phyloP scores from a whole-genome alignment of 2,888 invertebrate genomes.

The Athalia cordata region DNA sequence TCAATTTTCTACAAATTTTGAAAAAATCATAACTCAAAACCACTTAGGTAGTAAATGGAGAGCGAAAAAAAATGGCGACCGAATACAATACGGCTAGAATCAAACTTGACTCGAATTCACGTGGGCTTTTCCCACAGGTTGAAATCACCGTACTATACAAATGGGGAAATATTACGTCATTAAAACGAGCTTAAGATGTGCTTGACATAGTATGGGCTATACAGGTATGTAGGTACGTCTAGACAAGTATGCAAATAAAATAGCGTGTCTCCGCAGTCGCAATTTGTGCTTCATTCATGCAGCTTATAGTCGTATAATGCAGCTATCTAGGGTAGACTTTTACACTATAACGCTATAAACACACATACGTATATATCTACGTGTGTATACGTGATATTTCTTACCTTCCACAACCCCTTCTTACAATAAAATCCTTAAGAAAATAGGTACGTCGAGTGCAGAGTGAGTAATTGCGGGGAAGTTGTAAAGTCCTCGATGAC shows the following conservation, averaged over 20 bases:
- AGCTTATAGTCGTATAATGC: constrained; percentile 1
- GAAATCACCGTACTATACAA: background rate
- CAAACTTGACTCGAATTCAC: background rate
- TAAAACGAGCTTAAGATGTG: constrained; percentile 20
- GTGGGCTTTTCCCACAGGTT: background rate
- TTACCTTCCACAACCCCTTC: too few relatives aligned
- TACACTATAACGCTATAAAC: background rate
- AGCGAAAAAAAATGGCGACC: too few relatives aligned
- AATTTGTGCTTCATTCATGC: constrained; percentile 40
- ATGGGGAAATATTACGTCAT: constrained; percentile 10
- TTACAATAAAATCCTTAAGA: too few relatives aligned
- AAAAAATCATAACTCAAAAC: too few relatives aligned
- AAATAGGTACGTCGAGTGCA: too few relatives aligned
- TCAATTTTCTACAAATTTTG: too few relatives aligned
- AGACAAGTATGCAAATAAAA: constrained; percentile 34
- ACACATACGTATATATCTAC: too few relatives aligned
- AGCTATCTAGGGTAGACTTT: background rate
- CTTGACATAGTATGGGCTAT: background rate
- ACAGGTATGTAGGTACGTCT: background rate
- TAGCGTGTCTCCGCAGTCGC: constrained; percentile 23
- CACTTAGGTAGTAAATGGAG: too few relatives aligned
- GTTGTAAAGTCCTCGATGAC: too few relatives aligned
- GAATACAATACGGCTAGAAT: too few relatives aligned
- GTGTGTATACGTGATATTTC: too few relatives aligned
- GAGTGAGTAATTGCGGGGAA: too few relatives aligned